Evolutionary conservation across 2,797 vertebrate genomes (phyloP), one percentile per base, ranked within the genome.

Genomic region (Leptatherina wallacei): DNA sequence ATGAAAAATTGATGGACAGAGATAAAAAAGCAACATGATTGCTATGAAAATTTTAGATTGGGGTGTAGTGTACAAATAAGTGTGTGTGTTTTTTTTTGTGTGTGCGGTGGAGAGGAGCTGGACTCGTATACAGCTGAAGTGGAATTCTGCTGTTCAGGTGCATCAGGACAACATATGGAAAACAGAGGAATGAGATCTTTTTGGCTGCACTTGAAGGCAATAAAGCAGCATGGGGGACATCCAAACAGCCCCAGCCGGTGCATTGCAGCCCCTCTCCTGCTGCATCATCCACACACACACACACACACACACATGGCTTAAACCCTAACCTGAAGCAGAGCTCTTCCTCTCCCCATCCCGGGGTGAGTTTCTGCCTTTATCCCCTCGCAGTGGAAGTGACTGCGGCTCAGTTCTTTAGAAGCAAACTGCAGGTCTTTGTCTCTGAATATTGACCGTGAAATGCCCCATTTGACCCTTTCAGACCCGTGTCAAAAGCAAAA

Each of bases 1-100:
- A 83, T 95, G 65, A 94, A 95, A 94, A 80, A 94, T 93, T 87
- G 52, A 94, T 93, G 81, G 57, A 36, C 10, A 14, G 58, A 87
- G 78, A 82, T 56, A 74, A 81, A 60, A 89, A 75, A 68, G 77
- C 78, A 60, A 71, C 69, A n/a, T 38, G 68, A 78, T 82, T 61
- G 84, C 85, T 61, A 82, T 90, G 70, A 89, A 91, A 88, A 47
- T 82, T 92, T 90, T 65, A 85, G 72, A 77, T 84, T 40, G 61
- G 65, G 58, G 61, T 81, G 77, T 78, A 67, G 72, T 62, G 67
- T 73, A 83, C 77, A 84, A 84, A 85, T 58, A 75, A 65, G 40
- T 14, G 38, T 40, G 38, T 47, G 44, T 61, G 9, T 20, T 51
- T 5, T 54, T 59, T 1, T 24, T 64, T 89, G 74, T n/a, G n/a